Percentiles rank a stretch among this genome's conserved stretches.
These are phyloP conservation scores for Ceraclea dissimilis DNA, from an alignment of 2,888 invertebrate species.

Conservation along the genomic window DNA sequence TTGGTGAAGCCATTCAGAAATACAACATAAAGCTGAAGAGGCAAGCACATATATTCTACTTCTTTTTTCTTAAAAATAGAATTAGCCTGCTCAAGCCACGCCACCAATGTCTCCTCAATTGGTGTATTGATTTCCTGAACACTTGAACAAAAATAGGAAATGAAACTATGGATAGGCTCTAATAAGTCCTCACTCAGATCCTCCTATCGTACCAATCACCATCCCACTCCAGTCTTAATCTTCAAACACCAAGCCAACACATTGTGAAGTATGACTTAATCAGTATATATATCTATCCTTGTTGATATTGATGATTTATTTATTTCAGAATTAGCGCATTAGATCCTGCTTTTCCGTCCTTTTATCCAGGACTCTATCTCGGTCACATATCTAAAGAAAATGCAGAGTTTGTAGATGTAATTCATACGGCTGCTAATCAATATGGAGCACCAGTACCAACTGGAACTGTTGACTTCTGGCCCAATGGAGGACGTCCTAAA, in stretches of 20 bases:
- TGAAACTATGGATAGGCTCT: no score
- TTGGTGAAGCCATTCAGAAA: slow-evolving; percentile 34
- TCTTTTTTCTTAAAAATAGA: background rate
- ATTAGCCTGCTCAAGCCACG: no score
- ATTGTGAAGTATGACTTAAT: no score
- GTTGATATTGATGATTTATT: no score
- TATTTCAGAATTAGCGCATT: slow-evolving; percentile 52
- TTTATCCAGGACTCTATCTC: slow-evolving; percentile 46
- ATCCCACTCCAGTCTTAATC: no score
- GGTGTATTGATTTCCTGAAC: no score
- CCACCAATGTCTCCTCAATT: no score
- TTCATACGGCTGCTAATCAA: slow-evolving; percentile 60
- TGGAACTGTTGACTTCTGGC: slow-evolving; percentile 57
- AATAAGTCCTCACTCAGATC: no score
- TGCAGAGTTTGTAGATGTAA: slow-evolving; percentile 57
- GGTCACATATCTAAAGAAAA: slow-evolving; percentile 46
- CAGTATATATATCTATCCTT: no score
- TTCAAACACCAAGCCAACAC: no score
- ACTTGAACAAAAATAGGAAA: no score
- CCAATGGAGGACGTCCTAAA: slow-evolving; percentile 50
- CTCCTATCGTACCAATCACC: no score
- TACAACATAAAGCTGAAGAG: slow-evolving; percentile 8
- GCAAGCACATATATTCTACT: background rate
- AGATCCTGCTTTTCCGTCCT: slow-evolving; percentile 55
- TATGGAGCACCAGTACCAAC: slow-evolving; percentile 52